Base-by-base conservation (phyloP, 2,888 invertebrate species). In the Amphiduros pacificus region DNA sequence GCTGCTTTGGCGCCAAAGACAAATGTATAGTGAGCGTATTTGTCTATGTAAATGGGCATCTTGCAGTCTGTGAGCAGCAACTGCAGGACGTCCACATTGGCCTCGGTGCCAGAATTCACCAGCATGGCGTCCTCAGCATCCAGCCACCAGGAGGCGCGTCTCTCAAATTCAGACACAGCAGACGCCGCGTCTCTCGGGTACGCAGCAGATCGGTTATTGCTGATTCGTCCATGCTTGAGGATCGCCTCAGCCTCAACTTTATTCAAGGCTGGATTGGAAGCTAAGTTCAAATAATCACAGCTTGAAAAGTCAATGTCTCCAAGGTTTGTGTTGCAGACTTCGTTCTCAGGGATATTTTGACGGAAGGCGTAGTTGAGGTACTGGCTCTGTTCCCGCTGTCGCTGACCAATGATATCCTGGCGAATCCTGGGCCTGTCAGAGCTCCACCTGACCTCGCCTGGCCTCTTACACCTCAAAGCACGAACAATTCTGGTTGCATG, bases 21-120 rank as follows among this genome's bases (percentile, higher is more conserved):
- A 22, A 56, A 48, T 14, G 56, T 56, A 27, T 40, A 40, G 26
- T 56, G 56, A 17, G 56, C 44, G 27, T 48, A 56, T 29, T 56
- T 56, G 49, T 56, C 56, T 22, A 56, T 48, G 49, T 56, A 56
- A 29, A 56, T 56, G 29, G 56, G 56, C 29, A 56, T 3, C 6
- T 36, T n/a, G 44, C 36, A 41, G 1, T 24, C 49, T 26, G 20
- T 27, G 28, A 56, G 56, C 2, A 56, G 26, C 14, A 49, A 29
- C 29, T 56, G 56, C 14, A 56, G 49, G 3, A 27, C 14, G 49
- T 44, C 36, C 26, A 56, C 26, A 36, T 56, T 56, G 11, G 56
- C 17, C 48, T 56, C 56, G 6, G 56, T 56, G 20, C 56, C 56
- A 20, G 56, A 56, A 44, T 56, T 56, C 29, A 36, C 36, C 44